These are phyloP conservation scores for Drosophila melanica DNA, from an alignment of 1,140 invertebrate genomes.

Conservation along the genomic window DNA sequence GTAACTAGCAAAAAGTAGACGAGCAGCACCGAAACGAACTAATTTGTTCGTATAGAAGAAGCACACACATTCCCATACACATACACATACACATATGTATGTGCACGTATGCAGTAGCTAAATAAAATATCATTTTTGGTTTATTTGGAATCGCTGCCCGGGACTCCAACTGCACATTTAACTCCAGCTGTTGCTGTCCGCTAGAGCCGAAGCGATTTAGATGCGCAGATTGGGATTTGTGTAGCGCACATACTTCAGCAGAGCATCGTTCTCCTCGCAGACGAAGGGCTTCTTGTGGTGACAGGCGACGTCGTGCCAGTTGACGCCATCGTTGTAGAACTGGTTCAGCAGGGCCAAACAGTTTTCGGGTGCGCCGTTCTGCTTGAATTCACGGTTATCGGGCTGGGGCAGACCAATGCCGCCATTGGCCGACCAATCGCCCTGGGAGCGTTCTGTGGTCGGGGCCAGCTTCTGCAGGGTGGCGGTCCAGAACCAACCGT, in stretches of 20 bases:
- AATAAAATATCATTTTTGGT: constrained; percentile 78
- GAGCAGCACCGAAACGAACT: constrained; percentile 34
- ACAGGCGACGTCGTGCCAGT: constrained; percentile 94
- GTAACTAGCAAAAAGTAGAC: constrained; percentile 25
- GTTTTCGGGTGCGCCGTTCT: constrained; percentile 91
- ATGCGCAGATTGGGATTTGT: constrained; percentile 90
- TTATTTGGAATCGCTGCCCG: constrained; percentile 55
- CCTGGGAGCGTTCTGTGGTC: constrained; percentile 89
- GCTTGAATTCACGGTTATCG: constrained; percentile 91
- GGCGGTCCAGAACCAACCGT: constrained; percentile 95
- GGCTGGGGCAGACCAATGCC: constrained; percentile 92
- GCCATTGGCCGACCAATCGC: constrained; percentile 93
- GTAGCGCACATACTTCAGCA: constrained; percentile 91
- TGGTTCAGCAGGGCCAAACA: constrained; percentile 92
- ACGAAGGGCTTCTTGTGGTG: constrained; percentile 93
- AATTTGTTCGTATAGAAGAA: not conserved
- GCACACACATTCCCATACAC: constrained; percentile 14
- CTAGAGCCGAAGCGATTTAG: constrained; percentile 76
- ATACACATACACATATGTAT: not conserved
- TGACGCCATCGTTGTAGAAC: constrained; percentile 93
- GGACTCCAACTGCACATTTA: constrained; percentile 36
- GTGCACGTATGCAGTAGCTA: constrained; percentile 28
- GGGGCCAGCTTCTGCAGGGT: constrained; percentile 91
- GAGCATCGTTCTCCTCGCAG: constrained; percentile 92
- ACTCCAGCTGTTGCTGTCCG: constrained; percentile 10